Conservation (phyloP, 2,888 invertebrate species). For the Cyaniris semiargus region DNA sequence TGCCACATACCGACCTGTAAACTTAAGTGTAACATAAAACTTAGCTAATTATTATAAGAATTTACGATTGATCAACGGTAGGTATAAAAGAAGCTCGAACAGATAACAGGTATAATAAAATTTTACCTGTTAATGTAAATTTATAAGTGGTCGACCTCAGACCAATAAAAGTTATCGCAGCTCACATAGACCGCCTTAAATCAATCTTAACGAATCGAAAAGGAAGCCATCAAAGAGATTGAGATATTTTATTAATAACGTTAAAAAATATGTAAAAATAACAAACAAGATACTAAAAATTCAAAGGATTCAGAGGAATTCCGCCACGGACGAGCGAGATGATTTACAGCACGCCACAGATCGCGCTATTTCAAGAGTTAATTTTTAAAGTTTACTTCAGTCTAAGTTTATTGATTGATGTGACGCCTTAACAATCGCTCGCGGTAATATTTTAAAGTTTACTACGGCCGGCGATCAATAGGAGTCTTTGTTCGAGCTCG, state of each 20-base stretch:
- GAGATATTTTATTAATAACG: constrained; percentile 66
- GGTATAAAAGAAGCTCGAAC: constrained; percentile 27
- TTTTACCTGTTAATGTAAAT: constrained; percentile 69
- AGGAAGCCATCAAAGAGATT: constrained; percentile 71
- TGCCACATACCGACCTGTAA: constrained; percentile 18
- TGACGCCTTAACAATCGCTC: constrained; percentile 45
- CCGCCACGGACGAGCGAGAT: constrained; percentile 53
- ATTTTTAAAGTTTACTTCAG: constrained; percentile 55
- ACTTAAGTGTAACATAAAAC: constrained; percentile 19
- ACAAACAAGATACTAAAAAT: constrained; percentile 63
- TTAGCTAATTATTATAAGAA: constrained; percentile 17
- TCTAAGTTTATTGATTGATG: constrained; percentile 50
- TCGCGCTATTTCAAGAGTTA: constrained; percentile 49
- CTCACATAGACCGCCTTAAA: constrained; percentile 38
- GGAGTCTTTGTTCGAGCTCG: constrained; percentile 45
- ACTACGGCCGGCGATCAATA: constrained; percentile 47
- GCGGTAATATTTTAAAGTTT: constrained; percentile 46
- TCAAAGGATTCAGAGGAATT: constrained; percentile 64
- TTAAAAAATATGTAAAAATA: constrained; percentile 62
- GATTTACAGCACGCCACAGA: constrained; percentile 61
- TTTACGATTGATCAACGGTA: constrained; percentile 26
- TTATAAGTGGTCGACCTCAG: constrained; percentile 48
- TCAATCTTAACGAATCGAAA: constrained; percentile 55
- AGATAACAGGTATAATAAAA: constrained; percentile 20
- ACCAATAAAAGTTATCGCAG: constrained; percentile 28